Evolutionary conservation across 2,888 invertebrate genomes (phyloP), one percentile per base, ranked within the genome.

Genomic region (Julus scanicus): DNA sequence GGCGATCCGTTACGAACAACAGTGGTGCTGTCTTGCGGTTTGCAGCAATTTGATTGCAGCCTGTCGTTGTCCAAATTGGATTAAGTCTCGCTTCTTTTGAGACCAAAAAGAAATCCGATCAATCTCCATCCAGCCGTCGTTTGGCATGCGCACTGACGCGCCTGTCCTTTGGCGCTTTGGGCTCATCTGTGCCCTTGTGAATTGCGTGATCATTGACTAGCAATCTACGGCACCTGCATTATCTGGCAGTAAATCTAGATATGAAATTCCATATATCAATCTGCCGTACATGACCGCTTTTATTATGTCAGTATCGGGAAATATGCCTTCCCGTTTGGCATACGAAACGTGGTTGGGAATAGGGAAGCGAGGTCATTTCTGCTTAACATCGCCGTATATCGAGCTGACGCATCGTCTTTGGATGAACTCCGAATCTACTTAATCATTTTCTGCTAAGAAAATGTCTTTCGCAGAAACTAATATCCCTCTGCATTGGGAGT

Each of bases 181-280:
- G 13, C 80, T 80, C 80, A 80, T 80, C 80, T 29, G 80, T 13
- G 80, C 80, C 80, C 80, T 29, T 6, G 80, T 29, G 80, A 80
- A 80, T 80, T 80, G 80, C 80, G 29, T 80, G 80, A 80, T 80
- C 80, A 80, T 80, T 80, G 80, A 80, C 80, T 80, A 80, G 11
- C 80, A 80, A 80, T 80, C 80, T 80, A 80, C 80, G 37, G 80
- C 80, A 80, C 80, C 80, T 80, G 80, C 80, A 80, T 80, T 80
- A 80, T 80, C 80, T 11, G 80, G 80, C 80, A 20, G 80, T 80
- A 80, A 80, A 80, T 80, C 80, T 80, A 80, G 80, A 80, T 80
- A 80, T 80, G 80, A 80, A 80, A 80, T 80, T 80, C 80, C 80
- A 80, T 80, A 80, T 80, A 80, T 80, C 80, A 80, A 80, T 80